Percentiles rank a stretch among this genome's conserved stretches.
These are phyloP conservation scores for Acanthochromis polyacanthus DNA, from an alignment of 2,113 vertebrate species.

Conservation along the genomic window DNA sequence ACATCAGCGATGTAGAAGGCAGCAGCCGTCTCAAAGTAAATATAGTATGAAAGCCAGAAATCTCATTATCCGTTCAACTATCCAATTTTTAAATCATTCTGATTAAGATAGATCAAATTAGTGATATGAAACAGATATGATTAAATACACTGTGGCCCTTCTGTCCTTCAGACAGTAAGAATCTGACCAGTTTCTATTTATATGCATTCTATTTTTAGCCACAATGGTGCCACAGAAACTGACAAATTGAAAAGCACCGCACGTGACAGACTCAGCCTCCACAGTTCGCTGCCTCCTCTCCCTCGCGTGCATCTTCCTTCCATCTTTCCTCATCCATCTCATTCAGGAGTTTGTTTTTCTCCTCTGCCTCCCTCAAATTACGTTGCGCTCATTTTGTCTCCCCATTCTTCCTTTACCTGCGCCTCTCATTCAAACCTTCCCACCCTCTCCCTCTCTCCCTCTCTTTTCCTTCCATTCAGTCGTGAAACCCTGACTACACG, in stretches of 20 bases:
- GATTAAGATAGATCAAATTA: conserved; percentile 7
- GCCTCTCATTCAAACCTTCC: conserved; percentile 48
- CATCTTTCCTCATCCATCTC: not conserved
- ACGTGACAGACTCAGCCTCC: conserved; percentile 62
- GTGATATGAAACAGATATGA: not conserved
- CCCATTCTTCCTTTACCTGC: conserved; percentile 44
- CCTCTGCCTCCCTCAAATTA: conserved; percentile 12
- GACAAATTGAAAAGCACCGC: conserved; percentile 85
- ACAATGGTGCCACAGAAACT: conserved; percentile 92
- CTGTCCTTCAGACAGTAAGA: conserved; percentile 36
- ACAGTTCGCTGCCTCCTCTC: conserved; percentile 22
- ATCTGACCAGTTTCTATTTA: conserved; percentile 57
- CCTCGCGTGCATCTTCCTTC: not conserved
- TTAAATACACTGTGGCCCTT: conserved; percentile 4
- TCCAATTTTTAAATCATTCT: not conserved
- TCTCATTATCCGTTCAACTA: not conserved
- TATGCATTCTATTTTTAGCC: conserved; percentile 89
- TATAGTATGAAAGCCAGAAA: not conserved
- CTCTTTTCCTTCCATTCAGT: conserved; percentile 61
- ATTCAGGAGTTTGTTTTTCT: conserved; percentile 41
- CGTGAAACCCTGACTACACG: conserved; percentile 62
- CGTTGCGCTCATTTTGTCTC: conserved; percentile 4
- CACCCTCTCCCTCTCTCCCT: not conserved
- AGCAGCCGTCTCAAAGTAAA: conserved; percentile 7
- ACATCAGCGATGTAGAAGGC: not conserved